Conservation (phyloP, 1,140 invertebrate genomes). For the Hydropsyche tenuis region DNA sequence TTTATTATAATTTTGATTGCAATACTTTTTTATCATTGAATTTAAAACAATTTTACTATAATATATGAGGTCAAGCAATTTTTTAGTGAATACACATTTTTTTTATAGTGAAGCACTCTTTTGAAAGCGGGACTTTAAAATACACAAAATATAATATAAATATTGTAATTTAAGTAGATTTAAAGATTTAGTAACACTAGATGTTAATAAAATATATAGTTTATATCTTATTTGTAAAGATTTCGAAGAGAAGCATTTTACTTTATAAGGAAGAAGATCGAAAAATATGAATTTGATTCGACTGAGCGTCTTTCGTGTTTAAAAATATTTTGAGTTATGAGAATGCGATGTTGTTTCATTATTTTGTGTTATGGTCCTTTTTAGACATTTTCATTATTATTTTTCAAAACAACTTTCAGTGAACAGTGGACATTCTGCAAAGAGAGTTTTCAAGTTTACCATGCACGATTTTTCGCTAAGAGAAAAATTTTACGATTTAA, state of each 20-base stretch:
- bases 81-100: background rate
- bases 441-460: too few relatives aligned
- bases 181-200: conserved; percentile 20
- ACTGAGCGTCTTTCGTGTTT: background rate
- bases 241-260: conserved; percentile 23
- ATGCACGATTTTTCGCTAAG: too few relatives aligned
- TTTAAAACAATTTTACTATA: too few relatives aligned
- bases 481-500: too few relatives aligned
- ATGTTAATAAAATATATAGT: conserved; percentile 35
- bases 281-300: conserved; percentile 25
- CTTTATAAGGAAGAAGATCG: conserved; percentile 17
- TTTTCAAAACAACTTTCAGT: too few relatives aligned
- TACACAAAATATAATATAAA: conserved; percentile 18
- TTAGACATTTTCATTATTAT: background rate
- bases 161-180: background rate
- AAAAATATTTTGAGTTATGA: too few relatives aligned
- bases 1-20: background rate
- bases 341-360: background rate
- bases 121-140: conserved; percentile 22
- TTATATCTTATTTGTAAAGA: conserved; percentile 28
- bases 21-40: too few relatives aligned
- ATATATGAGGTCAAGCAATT: too few relatives aligned
- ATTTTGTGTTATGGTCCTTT: background rate
- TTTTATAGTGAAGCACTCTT: background rate
- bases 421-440: too few relatives aligned